Evolutionary conservation across 2,888 invertebrate species (phyloP).

Genomic region (Mechanitis mazaeus): DNA sequence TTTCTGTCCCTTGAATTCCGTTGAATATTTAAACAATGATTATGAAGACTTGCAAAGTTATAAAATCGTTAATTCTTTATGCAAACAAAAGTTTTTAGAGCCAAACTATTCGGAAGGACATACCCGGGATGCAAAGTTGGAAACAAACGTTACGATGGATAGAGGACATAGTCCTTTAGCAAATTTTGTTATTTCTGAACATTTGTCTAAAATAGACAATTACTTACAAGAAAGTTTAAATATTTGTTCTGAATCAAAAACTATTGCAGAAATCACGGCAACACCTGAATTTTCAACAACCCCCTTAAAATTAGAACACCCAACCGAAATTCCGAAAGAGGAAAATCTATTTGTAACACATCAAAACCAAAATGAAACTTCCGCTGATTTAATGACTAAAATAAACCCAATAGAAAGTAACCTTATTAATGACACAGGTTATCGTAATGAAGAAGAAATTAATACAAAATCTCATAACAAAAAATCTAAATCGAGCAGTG

Average conservation of each 20-base stretch:
- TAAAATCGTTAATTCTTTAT: conserved; percentile 65
- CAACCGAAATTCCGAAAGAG: conserved; percentile 2
- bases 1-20: conserved; percentile 38
- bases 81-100: conserved; percentile 51
- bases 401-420: conserved; percentile 5
- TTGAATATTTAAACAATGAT: conserved; percentile 55
- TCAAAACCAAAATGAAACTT: neutral
- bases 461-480: conserved; percentile 24
- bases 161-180: conserved; percentile 34
- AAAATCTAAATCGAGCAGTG: conserved; percentile 52
- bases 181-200: conserved; percentile 57
- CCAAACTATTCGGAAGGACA: conserved; percentile 27
- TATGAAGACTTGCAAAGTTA: conserved; percentile 68
- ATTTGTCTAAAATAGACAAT: conserved; percentile 62
- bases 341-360: neutral
- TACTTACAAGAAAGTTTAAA: conserved; percentile 67
- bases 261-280: conserved; percentile 14
- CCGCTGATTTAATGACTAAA: neutral
- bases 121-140: conserved; percentile 10
- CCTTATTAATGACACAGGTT: conserved; percentile 1
- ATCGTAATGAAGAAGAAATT: conserved; percentile 5
- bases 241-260: conserved; percentile 45
- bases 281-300: conserved; percentile 3
- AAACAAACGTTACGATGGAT: conserved; percentile 22
- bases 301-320: conserved; percentile 11